Evolutionary conservation across 2,888 invertebrate species (phyloP).

Genomic region (Yponomeuta sedellus): DNA sequence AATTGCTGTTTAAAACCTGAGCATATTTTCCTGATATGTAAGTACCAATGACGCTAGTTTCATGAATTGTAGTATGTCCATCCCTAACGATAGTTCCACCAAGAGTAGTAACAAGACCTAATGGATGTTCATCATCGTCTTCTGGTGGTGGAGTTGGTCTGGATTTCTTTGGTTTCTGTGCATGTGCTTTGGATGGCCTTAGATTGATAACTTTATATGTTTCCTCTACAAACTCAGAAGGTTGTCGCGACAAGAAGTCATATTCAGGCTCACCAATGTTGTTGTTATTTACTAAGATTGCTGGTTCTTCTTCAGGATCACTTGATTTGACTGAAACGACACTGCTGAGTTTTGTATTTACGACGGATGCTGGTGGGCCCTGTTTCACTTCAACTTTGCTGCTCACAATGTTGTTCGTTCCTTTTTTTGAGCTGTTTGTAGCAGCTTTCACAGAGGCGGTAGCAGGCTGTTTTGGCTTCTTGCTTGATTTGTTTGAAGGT

Average conservation of each 20-base stretch:
- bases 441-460: conserved; percentile 44
- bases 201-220: conserved; percentile 89
- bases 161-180: conserved; percentile 67
- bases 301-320: conserved; percentile 71
- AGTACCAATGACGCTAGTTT: conserved; percentile 93
- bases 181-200: conserved; percentile 79
- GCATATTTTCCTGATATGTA: conserved; percentile 93
- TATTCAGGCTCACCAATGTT: conserved; percentile 89
- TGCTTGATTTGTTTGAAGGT: conserved; percentile 39
- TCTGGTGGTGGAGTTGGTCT: conserved; percentile 57
- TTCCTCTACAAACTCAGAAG: conserved; percentile 89
- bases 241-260: conserved; percentile 89
- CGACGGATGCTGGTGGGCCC: conserved; percentile 40
- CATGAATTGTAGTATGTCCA: conserved; percentile 89
- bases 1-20: conserved; percentile 89
- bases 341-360: conserved; percentile 69
- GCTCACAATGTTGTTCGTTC: conserved; percentile 43
- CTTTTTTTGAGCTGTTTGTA: conserved; percentile 21
- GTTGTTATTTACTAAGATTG: conserved; percentile 80
- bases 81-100: conserved; percentile 90
- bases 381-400: conserved; percentile 72
- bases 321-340: conserved; percentile 73
- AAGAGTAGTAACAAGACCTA: conserved; percentile 88
- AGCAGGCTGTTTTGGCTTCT: conserved; percentile 46
- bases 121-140: conserved; percentile 81